Base-by-base conservation (phyloP, 2,113 vertebrate genomes). In the Pantherophis guttatus region DNA sequence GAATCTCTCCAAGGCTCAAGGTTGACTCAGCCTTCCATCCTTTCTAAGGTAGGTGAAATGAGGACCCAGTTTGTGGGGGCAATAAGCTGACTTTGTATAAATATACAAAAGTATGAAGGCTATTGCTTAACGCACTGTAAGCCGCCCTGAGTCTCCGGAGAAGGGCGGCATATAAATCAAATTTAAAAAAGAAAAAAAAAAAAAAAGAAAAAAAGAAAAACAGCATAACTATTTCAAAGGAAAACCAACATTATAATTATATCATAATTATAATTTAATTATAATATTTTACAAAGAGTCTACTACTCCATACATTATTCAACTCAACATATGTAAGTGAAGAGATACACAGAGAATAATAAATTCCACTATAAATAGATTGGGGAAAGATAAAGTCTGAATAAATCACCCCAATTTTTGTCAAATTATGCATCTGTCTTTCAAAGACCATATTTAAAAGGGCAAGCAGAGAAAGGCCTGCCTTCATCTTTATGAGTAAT, bases 171-270 rank as follows among this genome's bases (percentile, higher is more conserved):
- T 33, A 33, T 33, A 33, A 33, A 33, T 33, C 33, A 33, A 33
- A 33, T 33, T 33, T 33, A 33, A 33, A 33, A 33, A 33, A 1
- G 1, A 33, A 33, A 1, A 33, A 33, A 33, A 1, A 33, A 33
- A 33, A 33, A 33, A 33, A 33, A 33, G 1, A 33, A 1, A 33
- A 33, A 33, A 33, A 33, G 1, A 33, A 33, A 1, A 33, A 33
- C 33, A 70, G 91, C 88, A 95, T 86, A 94, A 95, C 93, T 95
- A 93, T 94, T 94, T 24, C 81, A 93, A 90, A 94, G 54, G 21
- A 90, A 94, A 33, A 58, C 81, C 50, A 58, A 95, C 23, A 95
- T 29, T 96, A 53, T 91, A 39, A 52, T 86, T 5, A 26, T 21
- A 21, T 26, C 13, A n/a, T 33, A 33, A 21, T 58, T 57, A 57